These are phyloP conservation scores for Urocynchramus pylzowi DNA, from an alignment of 2,113 vertebrate species.

Conservation along the genomic window DNA sequence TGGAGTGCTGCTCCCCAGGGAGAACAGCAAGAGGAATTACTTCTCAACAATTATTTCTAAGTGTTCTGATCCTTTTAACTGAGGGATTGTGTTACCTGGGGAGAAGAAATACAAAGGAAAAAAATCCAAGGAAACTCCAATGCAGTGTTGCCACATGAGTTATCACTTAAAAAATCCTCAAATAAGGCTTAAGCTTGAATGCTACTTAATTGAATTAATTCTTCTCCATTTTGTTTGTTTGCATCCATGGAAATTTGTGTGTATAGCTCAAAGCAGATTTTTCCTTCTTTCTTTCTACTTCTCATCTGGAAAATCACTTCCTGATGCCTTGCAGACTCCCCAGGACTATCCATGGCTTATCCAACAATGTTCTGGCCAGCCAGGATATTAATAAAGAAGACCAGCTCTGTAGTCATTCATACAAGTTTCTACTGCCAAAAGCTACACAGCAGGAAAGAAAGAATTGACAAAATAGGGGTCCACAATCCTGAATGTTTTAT, in stretches of 20 bases:
- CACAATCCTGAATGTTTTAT: not conserved
- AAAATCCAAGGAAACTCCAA: not conserved
- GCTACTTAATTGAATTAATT: not conserved
- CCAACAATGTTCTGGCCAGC: not conserved
- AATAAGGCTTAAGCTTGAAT: not conserved
- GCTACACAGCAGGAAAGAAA: not conserved
- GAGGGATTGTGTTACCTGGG: not conserved
- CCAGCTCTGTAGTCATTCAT: not conserved
- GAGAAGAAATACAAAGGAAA: not conserved
- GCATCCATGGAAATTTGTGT: not conserved
- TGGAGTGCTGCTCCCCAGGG: not conserved
- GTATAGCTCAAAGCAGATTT: not conserved
- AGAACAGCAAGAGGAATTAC: not conserved
- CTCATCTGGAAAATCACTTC: slow-evolving; percentile 32
- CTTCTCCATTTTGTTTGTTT: not conserved
- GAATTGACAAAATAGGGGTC: not conserved
- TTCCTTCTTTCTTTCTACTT: not conserved
- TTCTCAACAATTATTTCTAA: not conserved
- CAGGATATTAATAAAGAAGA: not conserved
- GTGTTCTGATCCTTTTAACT: not conserved
- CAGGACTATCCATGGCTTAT: not conserved
- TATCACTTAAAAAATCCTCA: not conserved
- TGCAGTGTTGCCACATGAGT: not conserved
- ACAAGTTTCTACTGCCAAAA: not conserved
- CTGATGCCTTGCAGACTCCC: not conserved